These are phyloP conservation scores for Yasuhikotakia modesta DNA, from an alignment of 2,797 vertebrate species.

Conservation along the genomic window DNA sequence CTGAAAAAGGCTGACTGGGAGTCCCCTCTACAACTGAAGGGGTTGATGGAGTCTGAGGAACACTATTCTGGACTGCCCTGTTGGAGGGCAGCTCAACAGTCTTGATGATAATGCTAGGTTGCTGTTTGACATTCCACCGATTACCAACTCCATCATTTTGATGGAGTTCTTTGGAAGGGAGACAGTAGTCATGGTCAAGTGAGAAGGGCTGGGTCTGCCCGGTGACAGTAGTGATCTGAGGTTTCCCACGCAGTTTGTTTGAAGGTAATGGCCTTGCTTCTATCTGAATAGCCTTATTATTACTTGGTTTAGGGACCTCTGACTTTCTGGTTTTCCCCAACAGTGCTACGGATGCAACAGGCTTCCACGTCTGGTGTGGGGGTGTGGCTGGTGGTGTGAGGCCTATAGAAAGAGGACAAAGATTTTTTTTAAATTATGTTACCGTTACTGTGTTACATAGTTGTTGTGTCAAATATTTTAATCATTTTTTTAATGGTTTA, in stretches of 20 bases:
- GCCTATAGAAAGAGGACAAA: slow-evolving; percentile 70
- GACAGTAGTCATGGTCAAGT: slow-evolving; percentile 94
- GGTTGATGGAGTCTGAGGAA: slow-evolving; percentile 14
- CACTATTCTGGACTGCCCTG: slow-evolving; percentile 26
- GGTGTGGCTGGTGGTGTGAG: slow-evolving; percentile 95
- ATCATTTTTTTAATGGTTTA: too few species aligned
- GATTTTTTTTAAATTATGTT: not conserved
- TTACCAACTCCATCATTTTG: slow-evolving; percentile 69
- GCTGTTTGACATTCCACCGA: slow-evolving; percentile 88
- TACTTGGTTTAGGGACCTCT: slow-evolving; percentile 70
- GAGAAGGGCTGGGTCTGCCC: slow-evolving; percentile 65
- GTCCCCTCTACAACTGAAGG: not conserved
- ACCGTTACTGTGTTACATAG: not conserved
- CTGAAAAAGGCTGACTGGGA: slow-evolving; percentile 22
- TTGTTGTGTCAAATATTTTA: not conserved
- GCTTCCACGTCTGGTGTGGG: slow-evolving; percentile 95
- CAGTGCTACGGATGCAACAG: slow-evolving; percentile 80
- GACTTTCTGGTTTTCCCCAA: slow-evolving; percentile 77
- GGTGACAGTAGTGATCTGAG: slow-evolving; percentile 31
- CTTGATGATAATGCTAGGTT: slow-evolving; percentile 85
- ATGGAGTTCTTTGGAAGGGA: slow-evolving; percentile 65
- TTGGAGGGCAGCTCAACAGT: slow-evolving; percentile 67
- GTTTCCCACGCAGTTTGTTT: slow-evolving; percentile 72
- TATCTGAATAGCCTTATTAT: slow-evolving; percentile 79
- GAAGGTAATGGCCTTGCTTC: slow-evolving; percentile 79